These are phyloP conservation scores for Sardina pilchardus DNA, from an alignment of 2,113 vertebrate species.

Conservation along the genomic window DNA sequence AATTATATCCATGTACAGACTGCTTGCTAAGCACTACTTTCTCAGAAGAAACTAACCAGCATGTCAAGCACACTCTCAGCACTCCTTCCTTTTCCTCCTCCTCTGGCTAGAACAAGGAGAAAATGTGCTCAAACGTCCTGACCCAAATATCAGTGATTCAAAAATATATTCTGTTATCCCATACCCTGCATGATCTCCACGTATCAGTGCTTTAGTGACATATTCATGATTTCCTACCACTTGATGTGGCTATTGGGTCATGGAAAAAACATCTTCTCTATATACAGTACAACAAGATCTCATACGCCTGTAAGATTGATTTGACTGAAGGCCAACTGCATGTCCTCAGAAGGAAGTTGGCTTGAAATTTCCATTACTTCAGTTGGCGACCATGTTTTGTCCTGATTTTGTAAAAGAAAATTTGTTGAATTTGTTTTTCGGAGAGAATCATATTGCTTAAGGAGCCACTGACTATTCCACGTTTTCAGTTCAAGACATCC, in stretches of 20 bases:
- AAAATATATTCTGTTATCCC: neutral
- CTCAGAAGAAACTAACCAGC: neutral
- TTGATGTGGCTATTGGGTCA: neutral
- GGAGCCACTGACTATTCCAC: no score
- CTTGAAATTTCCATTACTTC: no score
- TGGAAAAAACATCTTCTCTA: neutral
- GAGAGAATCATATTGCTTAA: neutral
- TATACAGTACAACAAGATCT: neutral
- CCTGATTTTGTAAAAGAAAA: no score
- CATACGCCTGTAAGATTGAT: neutral
- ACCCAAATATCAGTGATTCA: neutral
- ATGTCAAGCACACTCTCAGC: neutral
- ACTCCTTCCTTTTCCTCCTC: neutral
- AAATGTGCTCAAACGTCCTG: neutral
- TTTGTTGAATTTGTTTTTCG: neutral
- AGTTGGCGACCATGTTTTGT: no score
- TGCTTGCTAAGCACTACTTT: slow-evolving; percentile 1
- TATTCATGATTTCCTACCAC: neutral
- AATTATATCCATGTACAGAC: neutral
- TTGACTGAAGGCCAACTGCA: neutral
- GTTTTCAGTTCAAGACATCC: no score
- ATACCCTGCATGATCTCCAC: neutral
- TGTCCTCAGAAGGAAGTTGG: neutral
- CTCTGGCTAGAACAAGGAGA: neutral
- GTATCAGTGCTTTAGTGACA: neutral